A percentile compares a stretch with the other conserved stretches of the same genome.
phyloP scores from a whole-genome alignment of 2,113 vertebrate species.

The Platanista minor region DNA sequence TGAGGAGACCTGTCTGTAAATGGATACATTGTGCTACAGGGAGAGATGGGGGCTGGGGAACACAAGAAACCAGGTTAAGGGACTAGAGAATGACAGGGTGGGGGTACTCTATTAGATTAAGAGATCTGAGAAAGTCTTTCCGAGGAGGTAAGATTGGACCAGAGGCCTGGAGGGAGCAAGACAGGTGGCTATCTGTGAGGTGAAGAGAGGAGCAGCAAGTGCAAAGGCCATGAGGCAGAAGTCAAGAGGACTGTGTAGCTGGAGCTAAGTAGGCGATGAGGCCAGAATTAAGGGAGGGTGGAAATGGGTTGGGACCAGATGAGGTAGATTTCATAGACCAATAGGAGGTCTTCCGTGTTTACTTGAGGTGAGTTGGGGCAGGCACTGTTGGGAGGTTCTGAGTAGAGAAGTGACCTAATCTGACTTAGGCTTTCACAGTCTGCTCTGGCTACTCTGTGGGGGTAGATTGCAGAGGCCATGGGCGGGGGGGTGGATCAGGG shows the following conservation, averaged over 20 bases:
- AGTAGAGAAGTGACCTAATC: not conserved
- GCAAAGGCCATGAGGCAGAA: not conserved
- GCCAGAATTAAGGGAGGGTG: not conserved
- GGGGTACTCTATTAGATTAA: not conserved
- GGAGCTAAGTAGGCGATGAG: not conserved
- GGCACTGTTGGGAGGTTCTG: not conserved
- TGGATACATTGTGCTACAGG: not conserved
- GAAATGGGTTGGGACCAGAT: not conserved
- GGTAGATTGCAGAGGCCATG: not conserved
- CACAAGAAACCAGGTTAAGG: not conserved
- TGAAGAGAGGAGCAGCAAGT: not conserved
- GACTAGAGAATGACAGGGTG: not conserved
- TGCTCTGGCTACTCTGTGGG: not conserved
- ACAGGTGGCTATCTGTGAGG: not conserved
- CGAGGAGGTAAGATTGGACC: not conserved
- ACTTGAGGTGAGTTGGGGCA: not conserved
- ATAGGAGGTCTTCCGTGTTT: not conserved
- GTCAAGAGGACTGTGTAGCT: not conserved
- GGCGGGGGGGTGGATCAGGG: not conserved
- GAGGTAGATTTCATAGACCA: not conserved
- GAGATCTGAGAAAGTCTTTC: not conserved
- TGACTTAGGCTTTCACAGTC: not conserved
- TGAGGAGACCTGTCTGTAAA: not conserved
- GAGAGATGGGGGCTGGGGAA: not conserved
- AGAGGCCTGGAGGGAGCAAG: not conserved